Percentiles rank a stretch among this genome's conserved stretches.
Conservation (phyloP, 2,113 vertebrate species). For the Periophthalmus modestus region DNA sequence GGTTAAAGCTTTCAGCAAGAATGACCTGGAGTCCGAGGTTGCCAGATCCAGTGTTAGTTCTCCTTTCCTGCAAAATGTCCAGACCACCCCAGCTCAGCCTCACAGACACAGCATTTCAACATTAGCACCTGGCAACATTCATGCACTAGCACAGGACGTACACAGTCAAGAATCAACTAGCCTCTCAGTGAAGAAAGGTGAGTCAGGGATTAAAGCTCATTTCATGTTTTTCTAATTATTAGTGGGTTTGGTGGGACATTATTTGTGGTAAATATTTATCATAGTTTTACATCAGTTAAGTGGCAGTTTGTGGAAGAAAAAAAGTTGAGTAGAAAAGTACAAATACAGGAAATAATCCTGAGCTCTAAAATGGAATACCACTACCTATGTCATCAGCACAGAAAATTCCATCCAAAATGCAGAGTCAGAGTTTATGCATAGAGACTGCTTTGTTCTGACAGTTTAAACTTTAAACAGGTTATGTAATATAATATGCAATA, state of each 20-base stretch:
- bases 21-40: slow-evolving; percentile 81
- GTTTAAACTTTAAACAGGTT: not conserved
- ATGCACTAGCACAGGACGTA: slow-evolving; percentile 43
- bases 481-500: not conserved
- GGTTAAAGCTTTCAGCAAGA: slow-evolving; percentile 86
- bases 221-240: not conserved
- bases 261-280: no score
- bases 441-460: no score
- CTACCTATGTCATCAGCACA: no score
- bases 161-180: not conserved
- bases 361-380: no score
- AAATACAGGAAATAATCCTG: no score
- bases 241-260: no score
- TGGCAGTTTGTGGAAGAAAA: no score
- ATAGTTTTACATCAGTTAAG: no score
- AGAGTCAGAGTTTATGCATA: no score
- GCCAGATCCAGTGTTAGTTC: slow-evolving; percentile 50
- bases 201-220: slow-evolving; percentile 24
- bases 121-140: slow-evolving; percentile 31
- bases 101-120: slow-evolving; percentile 13
- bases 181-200: slow-evolving; percentile 48
- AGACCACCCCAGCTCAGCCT: slow-evolving; percentile 3
- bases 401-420: no score
- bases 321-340: no score
- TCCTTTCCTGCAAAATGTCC: slow-evolving; percentile 6